These are phyloP conservation scores for Hypsibius dujardini DNA, from an alignment of 1,140 invertebrate genomes.

Conservation along the genomic window DNA sequence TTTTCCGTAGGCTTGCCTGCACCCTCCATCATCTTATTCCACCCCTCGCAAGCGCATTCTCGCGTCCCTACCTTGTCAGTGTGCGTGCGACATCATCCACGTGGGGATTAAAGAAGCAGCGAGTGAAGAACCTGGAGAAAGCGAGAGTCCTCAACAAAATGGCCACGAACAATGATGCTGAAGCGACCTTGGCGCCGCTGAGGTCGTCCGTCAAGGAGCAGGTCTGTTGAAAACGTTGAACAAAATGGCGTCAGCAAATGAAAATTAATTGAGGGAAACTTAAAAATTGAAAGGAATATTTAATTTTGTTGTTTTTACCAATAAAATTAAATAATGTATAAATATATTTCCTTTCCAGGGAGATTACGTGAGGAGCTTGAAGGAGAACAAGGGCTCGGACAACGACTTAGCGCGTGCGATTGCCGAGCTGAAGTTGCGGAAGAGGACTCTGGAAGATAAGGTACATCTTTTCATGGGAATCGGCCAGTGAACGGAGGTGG, in stretches of 20 bases:
- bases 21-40: too few species aligned
- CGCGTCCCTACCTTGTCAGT: too few species aligned
- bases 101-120: constrained; percentile 25
- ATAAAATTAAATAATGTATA: too few species aligned
- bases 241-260: constrained; percentile 14
- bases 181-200: constrained; percentile 63
- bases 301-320: too few species aligned
- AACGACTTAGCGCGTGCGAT: constrained; percentile 82
- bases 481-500: not conserved
- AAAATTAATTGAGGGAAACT: too few species aligned
- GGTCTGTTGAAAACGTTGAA: constrained; percentile 36
- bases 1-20: too few species aligned
- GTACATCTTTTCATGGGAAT: constrained; percentile 25
- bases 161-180: constrained; percentile 59
- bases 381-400: constrained; percentile 64
- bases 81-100: too few species aligned
- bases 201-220: constrained; percentile 72
- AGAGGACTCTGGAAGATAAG: constrained; percentile 80
- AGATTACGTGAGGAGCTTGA: constrained; percentile 67
- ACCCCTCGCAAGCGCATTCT: too few species aligned
- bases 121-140: constrained; percentile 20
- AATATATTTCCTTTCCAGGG: constrained; percentile 41
- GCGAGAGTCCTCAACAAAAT: constrained; percentile 38
- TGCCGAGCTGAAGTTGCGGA: constrained; percentile 69
- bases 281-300: too few species aligned